phyloP scores from a whole-genome alignment of 2,888 invertebrate species.

The Clostera curtula region DNA sequence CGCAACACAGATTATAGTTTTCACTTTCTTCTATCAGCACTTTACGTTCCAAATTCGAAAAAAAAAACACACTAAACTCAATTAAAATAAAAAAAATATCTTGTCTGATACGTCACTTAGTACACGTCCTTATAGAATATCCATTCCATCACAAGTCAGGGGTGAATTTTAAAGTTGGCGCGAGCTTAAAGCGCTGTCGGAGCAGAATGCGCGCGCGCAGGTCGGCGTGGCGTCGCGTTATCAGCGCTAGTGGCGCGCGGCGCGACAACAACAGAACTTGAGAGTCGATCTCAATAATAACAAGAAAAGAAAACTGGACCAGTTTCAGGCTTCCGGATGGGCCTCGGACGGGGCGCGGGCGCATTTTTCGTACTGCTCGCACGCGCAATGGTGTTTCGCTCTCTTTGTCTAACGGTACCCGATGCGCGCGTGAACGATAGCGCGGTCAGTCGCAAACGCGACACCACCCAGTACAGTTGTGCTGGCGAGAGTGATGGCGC shows the following conservation, averaged over 20 bases:
- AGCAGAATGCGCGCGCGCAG: slow-evolving; percentile 58
- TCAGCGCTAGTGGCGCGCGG: slow-evolving; percentile 68
- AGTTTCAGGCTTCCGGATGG: slow-evolving; percentile 76
- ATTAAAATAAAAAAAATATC: slow-evolving; percentile 27
- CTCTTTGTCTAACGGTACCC: slow-evolving; percentile 69
- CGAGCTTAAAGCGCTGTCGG: slow-evolving; percentile 60
- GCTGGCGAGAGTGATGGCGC: too few relatives aligned
- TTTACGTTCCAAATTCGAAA: slow-evolving; percentile 28
- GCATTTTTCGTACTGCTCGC: slow-evolving; percentile 44
- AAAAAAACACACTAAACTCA: slow-evolving; percentile 29
- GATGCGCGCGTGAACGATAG: slow-evolving; percentile 59
- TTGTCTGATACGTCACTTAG: slow-evolving; percentile 41
- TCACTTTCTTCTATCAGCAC: slow-evolving; percentile 46
- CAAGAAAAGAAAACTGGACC: slow-evolving; percentile 76
- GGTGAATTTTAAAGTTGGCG: slow-evolving; percentile 39
- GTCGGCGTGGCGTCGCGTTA: slow-evolving; percentile 70
- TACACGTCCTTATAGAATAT: slow-evolving; percentile 49
- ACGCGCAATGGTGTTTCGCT: slow-evolving; percentile 39
- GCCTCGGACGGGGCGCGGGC: slow-evolving; percentile 61
- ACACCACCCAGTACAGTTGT: slow-evolving; percentile 43
- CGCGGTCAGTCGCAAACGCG: slow-evolving; percentile 60
- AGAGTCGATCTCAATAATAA: slow-evolving; percentile 73
- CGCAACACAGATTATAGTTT: slow-evolving; percentile 44
- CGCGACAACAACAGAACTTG: slow-evolving; percentile 74
- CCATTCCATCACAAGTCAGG: slow-evolving; percentile 52